phyloP scores from a whole-genome alignment of 2,888 invertebrate species.

The Eledona agricola region DNA sequence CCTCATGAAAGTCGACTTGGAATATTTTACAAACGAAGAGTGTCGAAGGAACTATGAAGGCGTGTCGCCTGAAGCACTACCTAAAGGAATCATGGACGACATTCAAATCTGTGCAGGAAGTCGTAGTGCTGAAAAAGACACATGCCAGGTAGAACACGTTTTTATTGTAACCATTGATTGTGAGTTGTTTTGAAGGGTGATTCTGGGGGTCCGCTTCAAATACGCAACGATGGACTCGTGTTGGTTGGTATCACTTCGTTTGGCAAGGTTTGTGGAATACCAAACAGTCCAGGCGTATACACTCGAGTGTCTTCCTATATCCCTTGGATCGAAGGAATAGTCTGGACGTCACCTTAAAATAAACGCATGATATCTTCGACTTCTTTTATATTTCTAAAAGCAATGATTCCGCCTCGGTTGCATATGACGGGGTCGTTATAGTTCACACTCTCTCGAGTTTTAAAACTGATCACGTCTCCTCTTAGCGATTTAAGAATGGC shows the following conservation, averaged over 20 bases:
- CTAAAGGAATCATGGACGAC: conserved; percentile 57
- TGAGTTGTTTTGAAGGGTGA: conserved; percentile 18
- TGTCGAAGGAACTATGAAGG: conserved; percentile 53
- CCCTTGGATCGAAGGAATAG: conserved; percentile 34
- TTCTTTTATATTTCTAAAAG: conserved; percentile 54
- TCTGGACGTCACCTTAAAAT: conserved; percentile 13
- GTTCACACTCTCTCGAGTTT: conserved; percentile 37
- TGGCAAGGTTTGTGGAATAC: conserved; percentile 25
- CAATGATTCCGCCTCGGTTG: conserved; percentile 63
- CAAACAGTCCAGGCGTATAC: conserved; percentile 35
- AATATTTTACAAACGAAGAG: conserved; percentile 48
- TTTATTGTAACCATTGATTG: not conserved
- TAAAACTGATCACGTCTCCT: conserved; percentile 69
- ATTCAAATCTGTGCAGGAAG: conserved; percentile 64
- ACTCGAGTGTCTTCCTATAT: conserved; percentile 35
- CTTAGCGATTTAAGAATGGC: conserved; percentile 81
- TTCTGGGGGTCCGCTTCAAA: conserved; percentile 33
- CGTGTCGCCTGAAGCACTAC: conserved; percentile 48
- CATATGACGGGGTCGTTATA: conserved; percentile 49
- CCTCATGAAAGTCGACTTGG: conserved; percentile 62
- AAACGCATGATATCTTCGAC: conserved; percentile 46
- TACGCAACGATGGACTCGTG: conserved; percentile 15
- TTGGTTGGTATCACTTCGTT: conserved; percentile 30
- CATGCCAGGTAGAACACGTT: conserved; percentile 64
- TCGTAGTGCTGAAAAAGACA: conserved; percentile 59